Conservation (phyloP, 2,888 invertebrate genomes). For the Ectropis crepuscularia region DNA sequence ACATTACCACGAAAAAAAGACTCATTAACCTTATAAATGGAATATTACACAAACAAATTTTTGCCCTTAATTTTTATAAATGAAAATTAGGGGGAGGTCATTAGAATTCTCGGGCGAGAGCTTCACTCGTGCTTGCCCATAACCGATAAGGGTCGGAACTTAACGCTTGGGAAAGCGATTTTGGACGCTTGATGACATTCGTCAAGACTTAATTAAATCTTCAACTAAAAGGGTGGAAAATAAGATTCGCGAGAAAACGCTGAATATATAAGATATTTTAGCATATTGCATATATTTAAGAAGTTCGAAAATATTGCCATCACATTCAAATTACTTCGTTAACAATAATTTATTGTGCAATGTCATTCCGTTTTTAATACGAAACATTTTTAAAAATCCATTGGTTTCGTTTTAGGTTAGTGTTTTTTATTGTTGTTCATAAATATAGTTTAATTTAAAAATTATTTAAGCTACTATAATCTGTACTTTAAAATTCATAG, state of each 20-base stretch:
- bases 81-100: conserved; percentile 68
- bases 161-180: conserved; percentile 44
- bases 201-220: conserved; percentile 18
- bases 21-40: conserved; percentile 48
- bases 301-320: too few species aligned
- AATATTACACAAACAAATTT: conserved; percentile 50
- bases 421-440: too few species aligned
- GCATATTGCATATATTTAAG: too few species aligned
- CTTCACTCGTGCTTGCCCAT: conserved; percentile 59
- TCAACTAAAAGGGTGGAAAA: not conserved
- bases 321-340: too few species aligned
- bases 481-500: too few species aligned
- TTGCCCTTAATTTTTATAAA: conserved; percentile 64
- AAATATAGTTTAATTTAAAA: too few species aligned
- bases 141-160: conserved; percentile 53
- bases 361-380: too few species aligned
- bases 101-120: conserved; percentile 65
- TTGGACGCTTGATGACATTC: conserved; percentile 30
- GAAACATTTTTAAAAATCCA: too few species aligned
- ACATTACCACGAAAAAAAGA: conserved; percentile 33
- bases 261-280: conserved; percentile 2
- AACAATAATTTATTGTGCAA: too few species aligned
- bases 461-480: too few species aligned
- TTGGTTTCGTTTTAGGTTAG: too few species aligned
- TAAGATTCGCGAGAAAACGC: not conserved